Evolutionary conservation across 1,140 invertebrate species (phyloP).

Genomic region (Drosophila tristis): DNA sequence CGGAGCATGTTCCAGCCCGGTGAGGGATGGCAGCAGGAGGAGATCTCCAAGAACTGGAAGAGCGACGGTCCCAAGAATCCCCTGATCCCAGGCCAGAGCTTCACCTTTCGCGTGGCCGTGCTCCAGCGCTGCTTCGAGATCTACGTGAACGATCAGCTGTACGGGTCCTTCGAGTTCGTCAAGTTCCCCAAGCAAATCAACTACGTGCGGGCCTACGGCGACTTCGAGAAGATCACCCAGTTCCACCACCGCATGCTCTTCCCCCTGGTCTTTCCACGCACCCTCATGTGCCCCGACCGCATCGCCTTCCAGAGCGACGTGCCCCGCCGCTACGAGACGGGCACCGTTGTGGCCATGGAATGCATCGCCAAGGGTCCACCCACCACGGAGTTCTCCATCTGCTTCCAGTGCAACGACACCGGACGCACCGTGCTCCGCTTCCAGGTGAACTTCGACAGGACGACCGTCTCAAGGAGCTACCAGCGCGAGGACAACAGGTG

Average conservation of each 20-base stretch:
- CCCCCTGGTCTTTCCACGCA: constrained; percentile 75
- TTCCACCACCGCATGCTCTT: constrained; percentile 83
- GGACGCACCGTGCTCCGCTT: constrained; percentile 76
- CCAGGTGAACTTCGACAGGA: constrained; percentile 76
- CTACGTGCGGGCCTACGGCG: constrained; percentile 73
- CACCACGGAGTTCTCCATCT: constrained; percentile 79
- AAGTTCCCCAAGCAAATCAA: constrained; percentile 83
- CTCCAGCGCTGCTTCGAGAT: constrained; percentile 81
- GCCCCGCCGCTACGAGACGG: constrained; percentile 72
- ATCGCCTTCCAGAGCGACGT: constrained; percentile 82
- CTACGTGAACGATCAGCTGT: constrained; percentile 80
- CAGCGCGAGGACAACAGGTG: constrained; percentile 78
- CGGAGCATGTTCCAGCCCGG: constrained; percentile 83
- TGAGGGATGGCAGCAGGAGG: constrained; percentile 82
- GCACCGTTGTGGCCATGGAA: constrained; percentile 81
- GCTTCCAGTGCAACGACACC: constrained; percentile 82
- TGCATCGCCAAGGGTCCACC: constrained; percentile 81
- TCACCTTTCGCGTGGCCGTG: constrained; percentile 79
- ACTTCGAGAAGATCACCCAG: constrained; percentile 81
- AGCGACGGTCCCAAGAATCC: constrained; percentile 80
- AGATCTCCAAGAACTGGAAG: constrained; percentile 83
- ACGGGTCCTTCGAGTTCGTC: constrained; percentile 79
- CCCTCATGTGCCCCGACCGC: constrained; percentile 69
- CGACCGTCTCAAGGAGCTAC: constrained; percentile 71
- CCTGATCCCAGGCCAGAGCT: constrained; percentile 73